phyloP scores from a whole-genome alignment of 2,113 vertebrate genomes.

The Andinoacara biseriatus region DNA sequence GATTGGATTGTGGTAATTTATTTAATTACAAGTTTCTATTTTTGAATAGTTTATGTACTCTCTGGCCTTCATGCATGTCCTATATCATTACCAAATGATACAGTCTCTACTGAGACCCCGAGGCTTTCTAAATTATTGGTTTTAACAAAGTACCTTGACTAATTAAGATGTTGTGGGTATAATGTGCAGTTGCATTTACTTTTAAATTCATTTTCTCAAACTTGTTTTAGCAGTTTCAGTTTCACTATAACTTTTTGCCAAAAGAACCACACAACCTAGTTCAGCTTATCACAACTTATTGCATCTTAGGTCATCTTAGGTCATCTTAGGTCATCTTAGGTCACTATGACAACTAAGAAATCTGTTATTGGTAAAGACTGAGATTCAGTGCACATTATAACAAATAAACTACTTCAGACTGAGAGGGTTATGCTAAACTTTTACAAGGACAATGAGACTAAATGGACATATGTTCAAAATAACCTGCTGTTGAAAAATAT shows the following conservation, averaged over 20 bases:
- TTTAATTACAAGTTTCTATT: not conserved
- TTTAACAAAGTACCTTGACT: not conserved
- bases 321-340: not conserved
- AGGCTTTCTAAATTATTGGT: not conserved
- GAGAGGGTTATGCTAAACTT: not conserved
- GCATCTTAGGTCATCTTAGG: not conserved
- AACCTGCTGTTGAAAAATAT: not conserved
- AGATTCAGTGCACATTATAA: not conserved
- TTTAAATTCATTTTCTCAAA: not conserved
- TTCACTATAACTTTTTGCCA: not conserved
- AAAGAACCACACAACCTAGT: no score
- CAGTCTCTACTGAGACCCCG: accelerated
- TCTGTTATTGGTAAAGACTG: not conserved
- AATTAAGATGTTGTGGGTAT: not conserved
- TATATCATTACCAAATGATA: not conserved
- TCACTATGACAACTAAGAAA: not conserved
- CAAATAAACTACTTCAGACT: not conserved
- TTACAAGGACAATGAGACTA: not conserved
- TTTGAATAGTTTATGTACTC: not conserved
- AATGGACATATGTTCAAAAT: not conserved
- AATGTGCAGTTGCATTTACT: not conserved
- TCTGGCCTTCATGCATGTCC: not conserved
- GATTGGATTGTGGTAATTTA: not conserved
- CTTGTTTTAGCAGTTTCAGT: not conserved
- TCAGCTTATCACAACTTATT: not conserved